A percentile compares a stretch with the other conserved stretches of the same genome.
These are phyloP conservation scores for Megalops atlanticus DNA, from an alignment of 2,113 vertebrate genomes.

Conservation along the genomic window DNA sequence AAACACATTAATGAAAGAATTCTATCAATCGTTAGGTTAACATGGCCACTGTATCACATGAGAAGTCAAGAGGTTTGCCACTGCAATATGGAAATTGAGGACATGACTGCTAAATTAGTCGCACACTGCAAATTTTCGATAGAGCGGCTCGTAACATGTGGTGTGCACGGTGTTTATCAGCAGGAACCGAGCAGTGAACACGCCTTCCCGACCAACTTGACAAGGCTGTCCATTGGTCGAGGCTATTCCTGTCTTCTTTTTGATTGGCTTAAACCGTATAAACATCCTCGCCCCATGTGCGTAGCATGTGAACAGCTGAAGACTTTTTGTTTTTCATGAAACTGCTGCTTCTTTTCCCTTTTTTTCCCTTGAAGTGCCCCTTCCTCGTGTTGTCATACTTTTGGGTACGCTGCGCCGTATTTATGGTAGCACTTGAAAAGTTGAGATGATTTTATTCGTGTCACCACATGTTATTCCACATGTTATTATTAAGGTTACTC, in stretches of 20 bases:
- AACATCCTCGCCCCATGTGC: slow-evolving; percentile 33
- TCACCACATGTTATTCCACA: too few relatives aligned
- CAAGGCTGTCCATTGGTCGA: slow-evolving; percentile 13
- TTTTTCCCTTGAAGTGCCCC: not conserved
- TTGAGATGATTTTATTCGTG: not conserved
- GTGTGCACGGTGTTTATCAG: slow-evolving; percentile 20
- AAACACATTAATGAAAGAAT: too few relatives aligned
- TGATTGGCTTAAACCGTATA: slow-evolving; percentile 24
- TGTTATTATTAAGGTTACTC: too few relatives aligned
- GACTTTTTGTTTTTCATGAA: slow-evolving; percentile 15
- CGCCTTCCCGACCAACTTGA: slow-evolving; percentile 9
- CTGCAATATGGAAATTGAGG: too few relatives aligned
- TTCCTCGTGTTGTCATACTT: not conserved
- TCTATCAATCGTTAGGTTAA: too few relatives aligned
- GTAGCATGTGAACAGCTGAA: slow-evolving; percentile 28
- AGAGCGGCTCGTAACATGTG: not conserved
- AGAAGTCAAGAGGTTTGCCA: too few relatives aligned
- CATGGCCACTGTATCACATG: too few relatives aligned
- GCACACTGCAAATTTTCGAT: not conserved
- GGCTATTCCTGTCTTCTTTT: not conserved
- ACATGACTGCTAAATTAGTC: too few relatives aligned
- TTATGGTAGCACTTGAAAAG: not conserved
- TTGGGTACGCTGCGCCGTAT: not conserved
- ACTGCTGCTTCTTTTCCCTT: not conserved
- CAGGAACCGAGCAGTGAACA: not conserved